Conservation (phyloP, 2,888 invertebrate genomes). For the Troides oblongomaculatus region DNA sequence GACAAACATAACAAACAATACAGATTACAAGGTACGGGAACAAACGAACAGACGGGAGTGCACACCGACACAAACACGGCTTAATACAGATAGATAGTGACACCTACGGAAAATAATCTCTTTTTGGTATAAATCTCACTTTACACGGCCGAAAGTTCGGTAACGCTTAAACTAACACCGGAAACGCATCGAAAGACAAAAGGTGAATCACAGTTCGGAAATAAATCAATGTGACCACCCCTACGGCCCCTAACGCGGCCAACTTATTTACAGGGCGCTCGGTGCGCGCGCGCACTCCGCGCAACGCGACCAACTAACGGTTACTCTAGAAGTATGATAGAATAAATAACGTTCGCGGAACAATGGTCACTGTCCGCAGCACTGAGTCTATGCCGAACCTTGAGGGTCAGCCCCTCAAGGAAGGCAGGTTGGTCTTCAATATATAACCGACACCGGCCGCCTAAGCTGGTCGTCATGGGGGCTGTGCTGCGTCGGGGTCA, state of each 20-base stretch:
- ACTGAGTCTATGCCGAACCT: constrained; percentile 55
- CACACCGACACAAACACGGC: constrained; percentile 42
- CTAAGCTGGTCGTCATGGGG: constrained; percentile 81
- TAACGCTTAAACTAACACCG: constrained; percentile 58
- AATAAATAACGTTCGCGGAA: constrained; percentile 62
- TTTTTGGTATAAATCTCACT: constrained; percentile 79
- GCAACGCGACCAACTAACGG: constrained; percentile 42
- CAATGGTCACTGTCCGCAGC: constrained; percentile 57
- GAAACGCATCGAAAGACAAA: constrained; percentile 61
- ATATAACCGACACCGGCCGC: constrained; percentile 86
- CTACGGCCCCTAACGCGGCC: constrained; percentile 44
- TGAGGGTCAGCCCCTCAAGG: constrained; percentile 57
- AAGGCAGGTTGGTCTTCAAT: constrained; percentile 79
- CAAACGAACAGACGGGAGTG: constrained; percentile 45
- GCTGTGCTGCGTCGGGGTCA: constrained; percentile 70
- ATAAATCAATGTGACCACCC: constrained; percentile 49
- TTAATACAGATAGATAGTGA: constrained; percentile 50
- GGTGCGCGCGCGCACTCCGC: constrained; percentile 63
- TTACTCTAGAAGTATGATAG: constrained; percentile 55
- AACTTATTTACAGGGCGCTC: constrained; percentile 70
- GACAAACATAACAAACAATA: constrained; percentile 68
- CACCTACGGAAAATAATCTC: constrained; percentile 68
- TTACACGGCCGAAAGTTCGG: constrained; percentile 59
- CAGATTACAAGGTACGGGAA: constrained; percentile 42
- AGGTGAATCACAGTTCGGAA: constrained; percentile 74